phyloP scores from a whole-genome alignment of 2,888 invertebrate genomes.

The Tipula vernalis region DNA sequence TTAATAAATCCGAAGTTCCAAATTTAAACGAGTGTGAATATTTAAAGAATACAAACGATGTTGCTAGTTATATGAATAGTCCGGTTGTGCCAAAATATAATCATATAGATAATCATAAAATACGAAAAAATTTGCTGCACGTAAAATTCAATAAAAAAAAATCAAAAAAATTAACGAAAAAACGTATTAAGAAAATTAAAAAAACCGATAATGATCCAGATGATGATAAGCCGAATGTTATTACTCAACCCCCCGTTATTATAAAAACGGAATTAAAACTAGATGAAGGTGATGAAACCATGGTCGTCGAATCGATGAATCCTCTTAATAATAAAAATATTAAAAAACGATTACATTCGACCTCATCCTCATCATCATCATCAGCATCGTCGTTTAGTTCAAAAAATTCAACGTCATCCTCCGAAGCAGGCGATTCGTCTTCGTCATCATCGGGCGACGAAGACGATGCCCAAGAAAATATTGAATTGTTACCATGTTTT shows the following conservation, averaged over 20 bases:
- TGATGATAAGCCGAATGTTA: neutral
- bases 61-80: constrained; percentile 14
- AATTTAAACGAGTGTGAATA: constrained; percentile 8
- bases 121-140: constrained; percentile 28
- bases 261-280: neutral
- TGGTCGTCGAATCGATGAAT: neutral
- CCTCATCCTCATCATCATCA: constrained; percentile 8
- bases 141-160: neutral
- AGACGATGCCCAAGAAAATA: constrained; percentile 19
- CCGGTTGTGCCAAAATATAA: constrained; percentile 32
- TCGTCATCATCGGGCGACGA: neutral
- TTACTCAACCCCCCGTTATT: neutral
- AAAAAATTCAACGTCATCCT: neutral
- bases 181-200: neutral
- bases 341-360: neutral
- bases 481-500: constrained; percentile 26
- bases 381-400: neutral
- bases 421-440: neutral
- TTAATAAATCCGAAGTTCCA: constrained; percentile 18
- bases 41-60: neutral
- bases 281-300: neutral
- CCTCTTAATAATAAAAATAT: neutral
- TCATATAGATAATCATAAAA: constrained; percentile 25
- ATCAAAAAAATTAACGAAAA: neutral
- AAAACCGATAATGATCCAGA: neutral